Base-by-base conservation (phyloP, 2,888 invertebrate genomes). In the Cantharis rufa region DNA sequence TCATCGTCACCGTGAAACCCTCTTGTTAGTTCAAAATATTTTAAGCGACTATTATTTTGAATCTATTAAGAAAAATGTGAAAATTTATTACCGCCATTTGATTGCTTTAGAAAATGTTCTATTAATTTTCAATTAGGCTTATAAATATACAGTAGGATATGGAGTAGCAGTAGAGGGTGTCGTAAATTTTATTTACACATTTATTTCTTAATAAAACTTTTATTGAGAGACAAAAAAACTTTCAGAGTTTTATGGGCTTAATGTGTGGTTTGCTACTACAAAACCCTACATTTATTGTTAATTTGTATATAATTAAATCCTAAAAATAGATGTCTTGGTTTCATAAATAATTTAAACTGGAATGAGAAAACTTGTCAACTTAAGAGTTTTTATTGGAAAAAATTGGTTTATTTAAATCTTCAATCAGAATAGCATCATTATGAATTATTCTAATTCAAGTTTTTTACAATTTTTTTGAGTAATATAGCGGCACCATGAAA, bases 1-100 rank as follows among this genome's bases (percentile, higher is more conserved):
- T 85, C 84, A 84, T 78, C 28, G 73, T 72, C n/a, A 48, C 48
- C n/a, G 7, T 48, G n/a, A 48, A n/a, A 48, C 48, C 5, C 48
- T n/a, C 48, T n/a, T n/a, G 48, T 48, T 48, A n/a, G 48, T 48
- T 48, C n/a, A 48, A 48, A 48, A 48, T 48, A 48, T 48, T 48
- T 48, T 48, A n/a, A 48, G 9, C n/a, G 48, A n/a, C n/a, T 48
- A 48, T n/a, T 48, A 48, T 48, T 48, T 48, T 48, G 48, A 48
- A 48, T 48, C n/a, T 1, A 48, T 48, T 48, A 48, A 48, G 48
- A 48, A 48, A n/a, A 48, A 48, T 48, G 48, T 48, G 48, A 48
- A 48, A 48, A 48, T 48, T 48, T 48, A 48, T 48, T 48, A n/a
- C 48, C 48, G 2, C 48, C 48, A n/a, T 48, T 48, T 48, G n/a